These are phyloP conservation scores for Stegana nigrithorax DNA, from an alignment of 2,888 invertebrate species.

Conservation along the genomic window DNA sequence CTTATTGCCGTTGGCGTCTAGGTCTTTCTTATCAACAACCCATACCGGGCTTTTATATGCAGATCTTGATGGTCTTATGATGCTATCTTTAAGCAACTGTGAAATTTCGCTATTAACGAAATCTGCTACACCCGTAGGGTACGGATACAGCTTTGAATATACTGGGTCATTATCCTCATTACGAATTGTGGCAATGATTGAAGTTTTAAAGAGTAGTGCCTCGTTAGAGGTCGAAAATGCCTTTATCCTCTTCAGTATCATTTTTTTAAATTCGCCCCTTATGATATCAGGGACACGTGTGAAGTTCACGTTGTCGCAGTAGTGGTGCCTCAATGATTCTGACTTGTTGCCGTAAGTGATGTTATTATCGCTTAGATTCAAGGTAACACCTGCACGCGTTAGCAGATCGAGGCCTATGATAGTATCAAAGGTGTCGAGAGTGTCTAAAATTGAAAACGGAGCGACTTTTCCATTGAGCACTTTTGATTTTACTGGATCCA, in stretches of 20 bases:
- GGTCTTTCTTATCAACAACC: slow-evolving; percentile 44
- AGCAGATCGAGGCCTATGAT: not conserved
- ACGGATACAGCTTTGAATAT: not conserved
- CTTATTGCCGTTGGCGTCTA: slow-evolving; percentile 46
- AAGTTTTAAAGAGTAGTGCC: not conserved
- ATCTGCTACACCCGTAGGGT: slow-evolving; percentile 4
- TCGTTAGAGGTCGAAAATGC: slow-evolving; percentile 3
- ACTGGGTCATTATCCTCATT: not conserved
- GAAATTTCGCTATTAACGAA: slow-evolving; percentile 13
- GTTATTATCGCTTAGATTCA: not conserved
- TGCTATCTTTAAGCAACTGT: slow-evolving; percentile 4
- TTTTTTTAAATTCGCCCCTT: slow-evolving; percentile 2
- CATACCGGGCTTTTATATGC: not conserved
- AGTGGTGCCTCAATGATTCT: not conserved
- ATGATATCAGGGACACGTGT: not conserved
- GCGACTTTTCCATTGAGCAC: not conserved
- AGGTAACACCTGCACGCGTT: not conserved
- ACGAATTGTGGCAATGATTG: not conserved
- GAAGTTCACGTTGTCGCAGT: slow-evolving; percentile 1
- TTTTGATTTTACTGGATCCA: not conserved
- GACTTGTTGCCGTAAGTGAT: not conserved
- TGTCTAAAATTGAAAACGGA: too few species aligned
- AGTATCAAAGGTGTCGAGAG: not conserved
- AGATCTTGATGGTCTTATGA: not conserved
- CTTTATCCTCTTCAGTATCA: slow-evolving; percentile 1